phyloP scores from a whole-genome alignment of 2,888 invertebrate species.

The Aphelenchoides bicaudatus region DNA sequence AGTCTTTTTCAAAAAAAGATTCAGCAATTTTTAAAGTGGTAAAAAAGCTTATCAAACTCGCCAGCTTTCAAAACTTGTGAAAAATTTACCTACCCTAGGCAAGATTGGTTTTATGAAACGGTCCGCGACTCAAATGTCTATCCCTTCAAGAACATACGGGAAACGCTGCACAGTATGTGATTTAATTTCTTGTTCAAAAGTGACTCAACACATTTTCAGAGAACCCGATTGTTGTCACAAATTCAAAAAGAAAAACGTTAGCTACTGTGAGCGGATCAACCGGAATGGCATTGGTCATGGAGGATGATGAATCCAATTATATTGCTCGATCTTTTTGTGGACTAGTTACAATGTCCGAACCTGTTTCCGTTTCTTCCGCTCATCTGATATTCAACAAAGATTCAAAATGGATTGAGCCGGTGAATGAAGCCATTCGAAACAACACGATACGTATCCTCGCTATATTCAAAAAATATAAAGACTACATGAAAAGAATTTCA shows the following conservation, averaged over 20 bases:
- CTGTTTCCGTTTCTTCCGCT: neutral
- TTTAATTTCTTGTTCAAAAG: neutral
- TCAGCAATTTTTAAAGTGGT: no score
- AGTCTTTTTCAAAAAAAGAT: no score
- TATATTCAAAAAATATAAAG: neutral
- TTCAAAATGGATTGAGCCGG: neutral
- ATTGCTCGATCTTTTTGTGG: neutral
- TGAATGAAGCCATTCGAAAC: constrained; percentile 6
- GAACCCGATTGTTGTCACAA: neutral
- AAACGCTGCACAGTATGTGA: neutral
- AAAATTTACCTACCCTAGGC: no score
- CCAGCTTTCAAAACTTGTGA: no score
- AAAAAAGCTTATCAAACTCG: no score
- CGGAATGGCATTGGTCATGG: neutral
- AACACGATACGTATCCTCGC: neutral
- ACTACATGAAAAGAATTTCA: neutral
- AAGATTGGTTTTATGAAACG: constrained; percentile 1
- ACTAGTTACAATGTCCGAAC: neutral
- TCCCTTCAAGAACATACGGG: neutral
- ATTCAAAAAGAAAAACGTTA: neutral
- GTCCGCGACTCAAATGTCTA: neutral
- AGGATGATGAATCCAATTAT: neutral
- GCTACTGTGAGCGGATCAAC: neutral
- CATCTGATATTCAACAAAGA: constrained; percentile 8
- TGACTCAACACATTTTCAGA: neutral